Evolutionary conservation across 2,113 vertebrate species (phyloP).

Genomic region (Sakesphorus luctuosus): DNA sequence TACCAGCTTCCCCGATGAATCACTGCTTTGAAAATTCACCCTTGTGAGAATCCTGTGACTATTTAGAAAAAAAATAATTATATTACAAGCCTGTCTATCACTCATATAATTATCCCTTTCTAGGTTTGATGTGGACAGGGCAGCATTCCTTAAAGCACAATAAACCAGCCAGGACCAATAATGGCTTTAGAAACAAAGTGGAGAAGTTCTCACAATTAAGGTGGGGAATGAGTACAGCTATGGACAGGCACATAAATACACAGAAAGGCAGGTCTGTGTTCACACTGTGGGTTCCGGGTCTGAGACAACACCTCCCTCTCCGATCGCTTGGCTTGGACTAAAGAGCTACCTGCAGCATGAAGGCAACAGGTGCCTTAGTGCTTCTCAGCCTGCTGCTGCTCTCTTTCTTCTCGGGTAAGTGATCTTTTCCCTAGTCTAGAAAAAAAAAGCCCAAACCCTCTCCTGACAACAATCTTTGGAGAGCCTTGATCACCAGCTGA

Average conservation of each 20-base stretch:
- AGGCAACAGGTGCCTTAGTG: constrained; percentile 64
- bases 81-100: constrained; percentile 59
- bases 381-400: constrained; percentile 74
- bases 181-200: constrained; percentile 52
- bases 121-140: constrained; percentile 72
- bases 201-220: constrained; percentile 76
- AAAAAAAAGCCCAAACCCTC: background rate
- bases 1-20: constrained; percentile 62
- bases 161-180: constrained; percentile 63
- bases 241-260: constrained; percentile 42
- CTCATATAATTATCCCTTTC: constrained; percentile 75
- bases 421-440: background rate
- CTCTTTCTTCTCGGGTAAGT: constrained; percentile 76
- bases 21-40: constrained; percentile 57
- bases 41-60: constrained; percentile 66
- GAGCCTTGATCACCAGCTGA: background rate
- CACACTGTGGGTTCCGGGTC: constrained; percentile 14
- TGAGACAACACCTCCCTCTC: constrained; percentile 3
- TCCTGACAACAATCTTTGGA: background rate
- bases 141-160: constrained; percentile 66
- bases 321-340: constrained; percentile 21
- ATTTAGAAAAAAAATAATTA: constrained; percentile 7
- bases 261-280: constrained; percentile 27
- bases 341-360: constrained; percentile 69
- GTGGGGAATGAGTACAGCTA: constrained; percentile 67